Base-by-base conservation (phyloP, 2,888 invertebrate genomes). In the Phania funesta region DNA sequence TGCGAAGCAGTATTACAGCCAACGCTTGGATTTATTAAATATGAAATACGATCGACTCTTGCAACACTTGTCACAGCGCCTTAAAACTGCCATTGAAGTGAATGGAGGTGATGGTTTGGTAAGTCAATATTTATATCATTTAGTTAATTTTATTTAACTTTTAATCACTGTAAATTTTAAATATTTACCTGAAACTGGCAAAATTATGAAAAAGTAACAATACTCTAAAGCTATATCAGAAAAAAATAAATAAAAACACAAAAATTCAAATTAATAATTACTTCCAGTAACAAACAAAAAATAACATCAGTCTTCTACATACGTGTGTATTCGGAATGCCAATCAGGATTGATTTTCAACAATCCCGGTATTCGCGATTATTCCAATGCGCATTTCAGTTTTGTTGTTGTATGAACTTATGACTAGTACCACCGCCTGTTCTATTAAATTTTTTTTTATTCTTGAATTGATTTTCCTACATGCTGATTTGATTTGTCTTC, bases 81-180 rank as follows among this genome's bases (percentile, higher is more conserved):
- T 91, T 38, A 90, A 89, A 86, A 91, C 91, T 56, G 91, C 91
- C 68, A 89, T 91, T 84, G 91, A 91, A 87, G 91, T 91, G 18
- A 91, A 90, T 85, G 91, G 91, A 86, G 90, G 89, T 84, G 91
- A 91, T 87, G 90, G 91, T 86, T 87, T 91, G 91, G 91, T 91
- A 87, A 91, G 91, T 91, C 24, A 11, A 32, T 58, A 70, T 35
- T 16, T 16, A n/a, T 13, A 3, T 11, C n/a, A n/a, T n/a, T n/a
- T n/a, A n/a, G n/a, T n/a, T n/a, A n/a, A n/a, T n/a, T n/a, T n/a
- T n/a, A n/a, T n/a, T n/a, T n/a, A n/a, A n/a, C 29, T 32, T 44
- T 9, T 3, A 52, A 11, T 24, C 4, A 9, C 9, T 7, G 5
- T 44, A 7, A 44, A 24, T 26, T 70, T 29, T 56, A 11, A 50